Base-by-base conservation (phyloP, 2,888 invertebrate species). In the Ophion costatus region DNA sequence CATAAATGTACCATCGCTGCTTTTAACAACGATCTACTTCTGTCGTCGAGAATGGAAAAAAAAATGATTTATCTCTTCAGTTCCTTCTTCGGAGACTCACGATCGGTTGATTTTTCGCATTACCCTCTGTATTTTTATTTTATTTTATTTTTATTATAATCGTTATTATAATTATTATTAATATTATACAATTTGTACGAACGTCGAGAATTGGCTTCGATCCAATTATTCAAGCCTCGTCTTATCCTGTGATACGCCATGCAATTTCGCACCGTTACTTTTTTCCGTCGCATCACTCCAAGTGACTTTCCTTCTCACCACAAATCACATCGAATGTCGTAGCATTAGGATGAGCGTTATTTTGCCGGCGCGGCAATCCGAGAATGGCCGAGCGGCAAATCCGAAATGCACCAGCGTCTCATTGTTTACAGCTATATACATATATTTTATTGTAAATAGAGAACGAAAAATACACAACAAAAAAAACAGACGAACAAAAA, bases 341-440 rank as follows among this genome's bases (percentile, higher is more conserved):
- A 83, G 84, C 66, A 38, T 77, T 56, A 64, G 74, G 20, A 70
- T 45, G 66, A 69, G 69, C 61, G 61, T 61, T 67, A 81, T 86
- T 85, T 86, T 85, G 83, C 83, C 87, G 64, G 73, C 84, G 69
- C 82, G 85, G 57, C 33, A 85, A 63, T 89, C 73, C 88, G 86
- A 89, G 87, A 87, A 87, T 86, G 83, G 84, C 88, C 88, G 89
- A 76, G 80, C 57, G 84, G 45, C 59, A 42, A 83, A 73, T 81
- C 42, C 59, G 59, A 70, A 10, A 78, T 75, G n/a, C 63, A 70
- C 5, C 76, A 63, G 82, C 82, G 84, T 86, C 71, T 76, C 42
- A 56, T 24, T 82, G 45, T 75, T 73, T 56, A 73, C 76, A 82
- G 57, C 64, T 83, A 76, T 45, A 45, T 24, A 71, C 75, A 76